phyloP scores from a whole-genome alignment of 2,888 invertebrate species.

The Dysmachus trigonus region DNA sequence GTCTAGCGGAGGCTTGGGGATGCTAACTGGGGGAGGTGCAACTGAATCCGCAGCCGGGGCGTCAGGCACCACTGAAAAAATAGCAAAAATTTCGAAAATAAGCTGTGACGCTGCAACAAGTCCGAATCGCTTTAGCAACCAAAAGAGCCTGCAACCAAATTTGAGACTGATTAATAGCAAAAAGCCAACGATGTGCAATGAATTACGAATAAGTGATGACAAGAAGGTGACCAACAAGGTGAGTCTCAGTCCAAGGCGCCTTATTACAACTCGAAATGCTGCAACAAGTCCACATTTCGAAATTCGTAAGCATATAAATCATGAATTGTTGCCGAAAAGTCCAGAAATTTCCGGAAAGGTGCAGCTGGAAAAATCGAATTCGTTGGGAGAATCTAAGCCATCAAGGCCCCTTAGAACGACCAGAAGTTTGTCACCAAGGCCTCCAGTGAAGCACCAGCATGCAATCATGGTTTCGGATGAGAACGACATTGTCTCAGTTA shows the following conservation, averaged over 20 bases:
- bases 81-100: slow-evolving; percentile 44
- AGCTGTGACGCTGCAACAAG: slow-evolving; percentile 54
- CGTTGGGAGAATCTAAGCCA: slow-evolving; percentile 56
- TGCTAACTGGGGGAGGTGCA: slow-evolving; percentile 25
- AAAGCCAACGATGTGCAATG: slow-evolving; percentile 21
- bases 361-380: slow-evolving; percentile 56
- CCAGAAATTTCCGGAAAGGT: slow-evolving; percentile 64
- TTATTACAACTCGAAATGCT: slow-evolving; percentile 63
- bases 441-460: slow-evolving; percentile 57
- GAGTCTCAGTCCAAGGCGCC: slow-evolving; percentile 52
- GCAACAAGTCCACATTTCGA: slow-evolving; percentile 58
- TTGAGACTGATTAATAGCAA: slow-evolving; percentile 39
- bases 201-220: slow-evolving; percentile 43
- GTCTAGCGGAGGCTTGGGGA: background rate
- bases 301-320: slow-evolving; percentile 65
- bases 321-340: slow-evolving; percentile 69
- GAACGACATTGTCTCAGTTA: slow-evolving; percentile 54
- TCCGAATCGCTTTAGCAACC: slow-evolving; percentile 50
- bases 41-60: background rate
- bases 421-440: slow-evolving; percentile 56
- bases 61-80: background rate
- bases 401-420: slow-evolving; percentile 55
- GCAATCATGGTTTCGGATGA: slow-evolving; percentile 56
- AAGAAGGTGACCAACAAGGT: slow-evolving; percentile 46
- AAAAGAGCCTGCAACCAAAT: slow-evolving; percentile 39